Base-by-base conservation (phyloP, 2,113 vertebrate species). In the Chlorocebus sabaeus region DNA sequence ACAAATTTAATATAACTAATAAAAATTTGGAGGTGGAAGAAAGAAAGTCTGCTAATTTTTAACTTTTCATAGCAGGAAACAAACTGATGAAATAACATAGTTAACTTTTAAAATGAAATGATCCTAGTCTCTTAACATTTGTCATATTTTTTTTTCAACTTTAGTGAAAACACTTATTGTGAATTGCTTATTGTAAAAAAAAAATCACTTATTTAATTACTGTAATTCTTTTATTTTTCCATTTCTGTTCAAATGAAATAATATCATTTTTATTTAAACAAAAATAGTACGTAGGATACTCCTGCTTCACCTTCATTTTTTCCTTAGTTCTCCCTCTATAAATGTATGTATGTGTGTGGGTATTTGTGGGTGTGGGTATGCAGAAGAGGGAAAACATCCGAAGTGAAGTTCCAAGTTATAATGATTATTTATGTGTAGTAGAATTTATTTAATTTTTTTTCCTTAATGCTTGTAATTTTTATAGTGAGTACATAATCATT, bases 51-150 rank as follows among this genome's bases (percentile, higher is more conserved):
- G 18, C 20, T 89, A 79, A 80, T 75, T 92, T 84, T 30, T 93
- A 86, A 76, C 18, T 94, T 97, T 93, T 84, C 35, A 75, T 30
- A 95, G 18, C 11, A 95, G 32, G 8, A 91, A 80, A 95, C 45
- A 89, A 68, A 87, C 32, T 88, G 40, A 89, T 68, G n/a, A 2
- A 8, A 59, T 55, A 93, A 57, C 0, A 78, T 16, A 55, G 30
- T 18, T 85, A 50, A 57, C 57, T 92, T 90, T 59, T 93, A 38
- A 72, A 76, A 68, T 75, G n/a, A n/a, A 91, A 61, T 68, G 17
- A 93, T 73, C 52, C 22, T 75, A 10, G 79, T 90, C 32, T 88
- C 14, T 89, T 90, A 84, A 57, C 50, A 86, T 30, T 94, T 93
- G 90, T 95, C 38, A 59, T 35, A 73, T 61, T 50, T 85, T 87